These are phyloP conservation scores for Rhizomys pruinosus DNA, from an alignment of 2,113 vertebrate species.

Conservation along the genomic window DNA sequence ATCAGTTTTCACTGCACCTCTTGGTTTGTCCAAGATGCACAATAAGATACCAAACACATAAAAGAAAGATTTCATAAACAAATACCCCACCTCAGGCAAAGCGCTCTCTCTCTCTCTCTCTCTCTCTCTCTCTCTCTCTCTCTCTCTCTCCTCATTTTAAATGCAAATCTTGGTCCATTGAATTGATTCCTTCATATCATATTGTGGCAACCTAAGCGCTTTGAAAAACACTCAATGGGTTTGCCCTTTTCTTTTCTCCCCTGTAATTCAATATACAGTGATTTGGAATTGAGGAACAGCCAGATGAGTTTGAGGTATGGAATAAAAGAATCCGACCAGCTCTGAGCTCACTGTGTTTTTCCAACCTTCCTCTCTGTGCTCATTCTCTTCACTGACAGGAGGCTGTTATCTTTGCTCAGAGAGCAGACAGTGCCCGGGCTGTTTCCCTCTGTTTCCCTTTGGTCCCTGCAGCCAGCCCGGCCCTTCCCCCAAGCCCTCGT, in stretches of 20 bases:
- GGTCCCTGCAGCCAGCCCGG: slow-evolving; percentile 42
- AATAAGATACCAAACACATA: not conserved
- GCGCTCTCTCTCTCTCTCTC: not conserved
- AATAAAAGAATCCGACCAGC: slow-evolving; percentile 68
- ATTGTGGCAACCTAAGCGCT: not conserved
- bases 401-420: slow-evolving; percentile 75
- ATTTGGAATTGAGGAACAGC: slow-evolving; percentile 57
- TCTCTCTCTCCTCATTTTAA: slow-evolving; percentile 9
- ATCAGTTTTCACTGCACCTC: not conserved
- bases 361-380: slow-evolving; percentile 62
- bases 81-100: not conserved
- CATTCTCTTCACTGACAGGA: slow-evolving; percentile 69
- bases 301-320: slow-evolving; percentile 45
- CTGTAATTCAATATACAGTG: slow-evolving; percentile 57
- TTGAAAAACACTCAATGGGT: slow-evolving; percentile 50
- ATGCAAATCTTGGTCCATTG: not conserved
- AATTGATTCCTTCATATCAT: slow-evolving; percentile 1
- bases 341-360: slow-evolving; percentile 66
- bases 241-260: slow-evolving; percentile 50
- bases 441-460: slow-evolving; percentile 61
- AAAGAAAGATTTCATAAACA: not conserved
- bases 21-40: not conserved
- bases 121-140: not conserved
- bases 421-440: slow-evolving; percentile 55
- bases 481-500: slow-evolving; percentile 35